Evolutionary conservation across 2,113 vertebrate genomes (phyloP).

Genomic region (Choloepus hoffmanni): DNA sequence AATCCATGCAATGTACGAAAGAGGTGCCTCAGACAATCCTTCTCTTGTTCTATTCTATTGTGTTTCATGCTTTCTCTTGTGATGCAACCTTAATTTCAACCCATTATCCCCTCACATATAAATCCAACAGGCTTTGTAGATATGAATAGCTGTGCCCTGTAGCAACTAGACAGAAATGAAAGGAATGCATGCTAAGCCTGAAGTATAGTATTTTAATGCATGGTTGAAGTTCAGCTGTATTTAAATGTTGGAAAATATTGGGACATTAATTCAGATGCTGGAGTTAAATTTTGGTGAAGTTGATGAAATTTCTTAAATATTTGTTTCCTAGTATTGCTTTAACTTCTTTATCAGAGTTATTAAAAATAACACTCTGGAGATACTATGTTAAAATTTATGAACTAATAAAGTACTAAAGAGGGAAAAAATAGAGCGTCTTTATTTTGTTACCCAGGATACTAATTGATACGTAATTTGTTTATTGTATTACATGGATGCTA

Average conservation of each 20-base stretch:
- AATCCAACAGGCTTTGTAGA: slow-evolving; percentile 79
- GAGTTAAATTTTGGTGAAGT: slow-evolving; percentile 60
- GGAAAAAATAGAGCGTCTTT: not conserved
- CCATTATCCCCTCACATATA: slow-evolving; percentile 75
- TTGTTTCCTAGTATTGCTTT: slow-evolving; percentile 49
- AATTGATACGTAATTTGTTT: not conserved
- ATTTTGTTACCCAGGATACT: not conserved
- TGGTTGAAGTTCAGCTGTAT: slow-evolving; percentile 46
- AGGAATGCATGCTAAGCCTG: slow-evolving; percentile 80
- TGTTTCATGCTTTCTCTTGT: slow-evolving; percentile 70
- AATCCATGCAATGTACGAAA: accelerated
- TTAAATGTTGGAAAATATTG: slow-evolving; percentile 72
- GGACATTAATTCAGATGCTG: slow-evolving; percentile 64
- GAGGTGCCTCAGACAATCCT: slow-evolving; percentile 74
- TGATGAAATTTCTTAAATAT: slow-evolving; percentile 42
- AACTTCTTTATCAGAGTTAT: slow-evolving; percentile 41
- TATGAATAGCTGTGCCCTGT: slow-evolving; percentile 81
- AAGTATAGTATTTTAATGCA: slow-evolving; percentile 74
- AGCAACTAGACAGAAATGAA: slow-evolving; percentile 84
- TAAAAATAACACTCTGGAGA: slow-evolving; percentile 28
- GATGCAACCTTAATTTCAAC: slow-evolving; percentile 77
- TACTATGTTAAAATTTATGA: slow-evolving; percentile 53
- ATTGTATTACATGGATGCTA: not conserved
- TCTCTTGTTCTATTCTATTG: slow-evolving; percentile 78
- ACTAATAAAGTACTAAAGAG: not conserved